These are phyloP conservation scores for Lampropteryx suffumata DNA, from an alignment of 2,888 invertebrate genomes.

Conservation along the genomic window DNA sequence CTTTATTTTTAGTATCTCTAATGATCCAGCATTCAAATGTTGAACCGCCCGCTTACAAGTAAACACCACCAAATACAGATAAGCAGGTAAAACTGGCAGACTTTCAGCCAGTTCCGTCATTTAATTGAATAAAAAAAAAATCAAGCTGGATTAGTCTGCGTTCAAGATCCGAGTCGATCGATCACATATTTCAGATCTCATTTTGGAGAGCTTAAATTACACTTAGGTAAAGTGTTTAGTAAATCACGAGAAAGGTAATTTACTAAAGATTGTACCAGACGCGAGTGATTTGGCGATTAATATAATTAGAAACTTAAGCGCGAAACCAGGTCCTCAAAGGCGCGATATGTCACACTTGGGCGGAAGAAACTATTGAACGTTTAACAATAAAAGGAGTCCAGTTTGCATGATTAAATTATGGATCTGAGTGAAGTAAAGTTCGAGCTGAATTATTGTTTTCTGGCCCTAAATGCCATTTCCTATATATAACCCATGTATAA, in stretches of 20 bases:
- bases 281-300: conserved; percentile 9
- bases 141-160: not conserved
- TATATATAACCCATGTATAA: not conserved
- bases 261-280: not conserved
- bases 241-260: not conserved
- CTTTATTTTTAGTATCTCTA: no score
- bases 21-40: no score
- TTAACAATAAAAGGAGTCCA: not conserved
- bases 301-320: conserved; percentile 2
- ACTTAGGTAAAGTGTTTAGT: not conserved
- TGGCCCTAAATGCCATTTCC: not conserved
- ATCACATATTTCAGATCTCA: conserved; percentile 20
- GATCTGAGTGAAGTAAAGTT: conserved; percentile 1
- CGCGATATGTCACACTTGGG: not conserved
- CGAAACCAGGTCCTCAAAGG: conserved; percentile 3
- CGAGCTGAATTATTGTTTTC: conserved; percentile 25
- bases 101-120: no score
- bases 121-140: no score
- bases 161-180: conserved; percentile 12
- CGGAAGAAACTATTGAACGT: not conserved
- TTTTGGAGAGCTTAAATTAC: conserved; percentile 5
- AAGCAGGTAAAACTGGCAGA: no score
- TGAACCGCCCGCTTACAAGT: no score
- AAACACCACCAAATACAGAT: no score
- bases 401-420: conserved; percentile 1